Conservation (phyloP, 1,140 invertebrate genomes). For the Pentalonia nigronervosa region DNA sequence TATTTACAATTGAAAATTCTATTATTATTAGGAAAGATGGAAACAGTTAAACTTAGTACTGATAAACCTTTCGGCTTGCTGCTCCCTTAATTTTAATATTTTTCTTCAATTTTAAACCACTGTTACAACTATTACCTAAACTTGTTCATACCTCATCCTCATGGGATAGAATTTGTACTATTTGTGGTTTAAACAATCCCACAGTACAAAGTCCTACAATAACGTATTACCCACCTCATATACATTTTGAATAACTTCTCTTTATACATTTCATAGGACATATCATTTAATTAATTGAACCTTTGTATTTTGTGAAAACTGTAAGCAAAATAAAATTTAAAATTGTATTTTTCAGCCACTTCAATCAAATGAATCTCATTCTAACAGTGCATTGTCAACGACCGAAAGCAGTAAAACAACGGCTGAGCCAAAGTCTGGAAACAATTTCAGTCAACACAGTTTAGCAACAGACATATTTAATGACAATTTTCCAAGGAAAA, state of each 20-base stretch:
- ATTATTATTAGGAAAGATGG: background rate
- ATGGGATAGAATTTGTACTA: no score
- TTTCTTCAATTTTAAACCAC: background rate
- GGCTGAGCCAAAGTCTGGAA: background rate
- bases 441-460: slow-evolving; percentile 17
- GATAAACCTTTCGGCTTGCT: background rate
- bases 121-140: background rate
- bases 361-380: slow-evolving; percentile 26
- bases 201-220: no score
- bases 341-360: slow-evolving; percentile 13
- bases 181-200: no score
- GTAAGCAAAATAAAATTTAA: background rate
- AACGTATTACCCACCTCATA: no score
- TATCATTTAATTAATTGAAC: background rate
- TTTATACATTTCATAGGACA: background rate
- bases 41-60: background rate
- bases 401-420: slow-evolving; percentile 15
- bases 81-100: background rate
- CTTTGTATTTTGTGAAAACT: background rate
- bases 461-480: slow-evolving; percentile 24
- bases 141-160: no score
- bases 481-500: slow-evolving; percentile 66
- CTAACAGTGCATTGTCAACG: background rate
- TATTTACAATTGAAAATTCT: background rate
- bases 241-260: background rate